Base-by-base conservation (phyloP, 2,797 vertebrate genomes). In the Diceros bicornis region DNA sequence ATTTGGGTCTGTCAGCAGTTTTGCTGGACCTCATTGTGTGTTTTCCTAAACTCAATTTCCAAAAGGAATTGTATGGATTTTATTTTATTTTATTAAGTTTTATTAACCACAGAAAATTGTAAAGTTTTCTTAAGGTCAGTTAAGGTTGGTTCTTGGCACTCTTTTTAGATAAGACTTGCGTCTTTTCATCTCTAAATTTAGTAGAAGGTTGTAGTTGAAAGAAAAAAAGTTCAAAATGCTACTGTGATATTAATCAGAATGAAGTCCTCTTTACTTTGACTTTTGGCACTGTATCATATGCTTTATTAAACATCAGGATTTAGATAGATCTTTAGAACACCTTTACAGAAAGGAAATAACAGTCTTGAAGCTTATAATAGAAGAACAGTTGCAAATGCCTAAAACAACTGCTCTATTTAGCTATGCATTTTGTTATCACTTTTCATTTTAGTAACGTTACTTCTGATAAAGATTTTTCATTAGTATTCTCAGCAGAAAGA, bases 361-460 rank as follows among this genome's bases (percentile, higher is more conserved):
- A 92, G 59, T 77, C 71, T 94, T 29, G 34, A 74, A 88, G 89
- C 84, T 94, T 90, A 66, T 89, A 84, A 85, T 68, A 87, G 75
- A 95, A 78, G 61, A 79, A 55, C 50, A 86, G n/a, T 84, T 93
- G 75, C 64, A 97, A 86, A 79, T 69, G 25, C 32, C 47, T 14
- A 13, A 72, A 91, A 84, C 71, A 92, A 62, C 59, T 55, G 66
- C 47, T 94, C 55, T 52, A 13, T 91, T 95, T 89, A 89, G 88
- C 89, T 94, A 1, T 85, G 59, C 75, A 83, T 96, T 92, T 89
- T 84, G 74, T 77, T 96, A 95, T 74, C 61, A 94, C 71, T 83
- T 91, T 95, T 90, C 64, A 95, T 79, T 92, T 89, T 90, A 83
- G 85, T 74, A 78, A 89, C 32, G 75, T 91, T 57, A 50, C 62